Evolutionary conservation across 1,140 invertebrate species (phyloP).

Genomic region (Calephelis virginiensis): DNA sequence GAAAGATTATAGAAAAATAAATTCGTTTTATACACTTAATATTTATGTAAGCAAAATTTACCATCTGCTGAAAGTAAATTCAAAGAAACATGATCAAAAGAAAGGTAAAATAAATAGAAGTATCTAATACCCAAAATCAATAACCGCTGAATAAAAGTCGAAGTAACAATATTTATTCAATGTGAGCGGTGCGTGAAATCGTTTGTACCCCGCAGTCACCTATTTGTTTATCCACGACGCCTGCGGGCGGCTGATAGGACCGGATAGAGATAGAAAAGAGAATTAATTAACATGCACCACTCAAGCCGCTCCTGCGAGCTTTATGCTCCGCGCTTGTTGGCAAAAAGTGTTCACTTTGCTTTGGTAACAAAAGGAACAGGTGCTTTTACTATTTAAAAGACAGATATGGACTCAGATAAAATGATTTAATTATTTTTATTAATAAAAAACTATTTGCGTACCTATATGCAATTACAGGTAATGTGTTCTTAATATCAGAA

Average conservation of each 20-base stretch:
- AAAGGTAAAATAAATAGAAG: neutral
- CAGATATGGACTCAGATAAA: neutral
- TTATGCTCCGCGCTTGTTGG: slow-evolving; percentile 47
- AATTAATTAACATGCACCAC: slow-evolving; percentile 78
- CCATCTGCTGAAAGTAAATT: neutral
- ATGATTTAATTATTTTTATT: too few relatives aligned
- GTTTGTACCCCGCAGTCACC: slow-evolving; percentile 50
- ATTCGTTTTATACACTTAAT: too few relatives aligned
- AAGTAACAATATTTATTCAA: slow-evolving; percentile 55
- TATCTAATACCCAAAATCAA: slow-evolving; percentile 15
- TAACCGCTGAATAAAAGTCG: slow-evolving; percentile 39
- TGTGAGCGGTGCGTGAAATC: slow-evolving; percentile 30
- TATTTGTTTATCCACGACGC: slow-evolving; percentile 70
- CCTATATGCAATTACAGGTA: too few relatives aligned
- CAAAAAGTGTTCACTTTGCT: slow-evolving; percentile 46
- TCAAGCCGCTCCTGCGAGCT: slow-evolving; percentile 64
- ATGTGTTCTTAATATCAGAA: too few relatives aligned
- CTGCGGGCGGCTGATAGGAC: slow-evolving; percentile 67
- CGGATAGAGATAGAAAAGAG: slow-evolving; percentile 74
- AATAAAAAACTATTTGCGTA: too few relatives aligned
- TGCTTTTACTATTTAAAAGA: slow-evolving; percentile 18
- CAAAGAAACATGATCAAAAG: neutral
- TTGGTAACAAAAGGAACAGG: slow-evolving; percentile 42
- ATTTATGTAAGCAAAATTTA: too few relatives aligned
- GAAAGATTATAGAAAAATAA: too few relatives aligned